Conservation (phyloP, 2,888 invertebrate species). For the Hemistola chrysoprasaria region DNA sequence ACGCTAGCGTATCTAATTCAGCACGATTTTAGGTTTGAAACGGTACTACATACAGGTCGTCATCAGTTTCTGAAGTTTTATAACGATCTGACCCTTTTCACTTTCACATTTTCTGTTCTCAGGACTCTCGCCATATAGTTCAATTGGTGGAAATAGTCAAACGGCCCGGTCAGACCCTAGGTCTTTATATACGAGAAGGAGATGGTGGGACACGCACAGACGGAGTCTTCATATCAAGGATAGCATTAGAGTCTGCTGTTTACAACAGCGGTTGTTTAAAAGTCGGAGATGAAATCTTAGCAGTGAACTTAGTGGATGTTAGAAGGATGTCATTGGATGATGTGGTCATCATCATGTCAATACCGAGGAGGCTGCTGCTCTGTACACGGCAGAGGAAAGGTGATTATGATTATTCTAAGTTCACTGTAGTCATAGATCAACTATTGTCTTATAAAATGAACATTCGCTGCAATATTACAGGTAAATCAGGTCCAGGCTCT, state of each 20-base stretch:
- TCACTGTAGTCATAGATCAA: not conserved
- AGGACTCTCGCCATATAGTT: constrained; percentile 90
- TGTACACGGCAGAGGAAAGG: constrained; percentile 94
- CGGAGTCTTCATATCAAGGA: constrained; percentile 97
- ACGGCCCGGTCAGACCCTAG: constrained; percentile 98
- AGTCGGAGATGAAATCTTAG: constrained; percentile 99
- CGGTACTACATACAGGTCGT: no score
- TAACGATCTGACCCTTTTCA: no score
- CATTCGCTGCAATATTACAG: constrained; percentile 37
- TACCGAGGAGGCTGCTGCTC: constrained; percentile 96
- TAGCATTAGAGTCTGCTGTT: constrained; percentile 96
- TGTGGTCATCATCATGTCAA: constrained; percentile 99
- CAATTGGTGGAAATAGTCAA: constrained; percentile 99
- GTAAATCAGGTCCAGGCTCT: constrained; percentile 79
- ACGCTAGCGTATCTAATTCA: no score
- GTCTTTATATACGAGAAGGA: constrained; percentile 99
- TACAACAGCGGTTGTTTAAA: constrained; percentile 98
- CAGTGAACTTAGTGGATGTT: constrained; percentile 98
- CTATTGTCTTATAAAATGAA: constrained; percentile 16
- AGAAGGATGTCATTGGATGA: constrained; percentile 99
- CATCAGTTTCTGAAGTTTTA: no score
- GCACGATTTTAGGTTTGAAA: no score
- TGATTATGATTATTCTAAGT: constrained; percentile 30
- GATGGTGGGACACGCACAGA: constrained; percentile 97
- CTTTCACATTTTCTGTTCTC: no score